Conservation (phyloP, 2,113 vertebrate genomes). For the Brachyhypopomus gauderio region DNA sequence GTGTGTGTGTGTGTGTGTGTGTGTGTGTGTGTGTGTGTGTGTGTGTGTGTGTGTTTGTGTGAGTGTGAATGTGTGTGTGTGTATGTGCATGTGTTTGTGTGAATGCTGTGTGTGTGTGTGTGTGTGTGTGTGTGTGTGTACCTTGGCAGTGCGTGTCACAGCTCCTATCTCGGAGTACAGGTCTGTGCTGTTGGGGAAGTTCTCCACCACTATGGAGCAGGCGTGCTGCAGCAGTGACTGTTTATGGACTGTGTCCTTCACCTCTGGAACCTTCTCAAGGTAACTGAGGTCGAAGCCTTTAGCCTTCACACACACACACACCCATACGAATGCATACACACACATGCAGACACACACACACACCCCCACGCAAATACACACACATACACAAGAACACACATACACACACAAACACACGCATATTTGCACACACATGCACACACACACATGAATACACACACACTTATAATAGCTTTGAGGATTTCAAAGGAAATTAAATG, state of each 20-base stretch:
- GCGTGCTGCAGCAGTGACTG: slow-evolving; percentile 93
- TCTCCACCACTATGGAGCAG: slow-evolving; percentile 91
- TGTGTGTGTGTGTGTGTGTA: slow-evolving; percentile 58
- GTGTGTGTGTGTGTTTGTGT: no score
- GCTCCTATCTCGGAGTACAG: slow-evolving; percentile 97
- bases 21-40: not conserved
- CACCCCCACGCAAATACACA: no score
- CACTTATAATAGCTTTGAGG: no score
- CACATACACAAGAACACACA: no score
- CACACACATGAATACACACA: no score
- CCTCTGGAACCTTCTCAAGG: slow-evolving; percentile 97
- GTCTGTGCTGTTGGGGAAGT: slow-evolving; percentile 92
- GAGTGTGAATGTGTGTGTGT: no score
- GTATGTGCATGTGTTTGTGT: not conserved
- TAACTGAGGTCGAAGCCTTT: slow-evolving; percentile 98
- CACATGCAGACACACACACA: no score
- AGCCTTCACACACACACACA: slow-evolving; percentile 72
- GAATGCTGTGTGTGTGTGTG: no score
- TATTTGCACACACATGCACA: no score
- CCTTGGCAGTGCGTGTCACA: slow-evolving; percentile 93
- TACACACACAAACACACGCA: no score
- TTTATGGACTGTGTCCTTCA: slow-evolving; percentile 97
- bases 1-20: not conserved
- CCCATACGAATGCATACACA: slow-evolving; percentile 1
- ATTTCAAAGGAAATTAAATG: no score